Evolutionary conservation across 2,113 vertebrate species (phyloP).

Genomic region (Telmatochromis sp.): DNA sequence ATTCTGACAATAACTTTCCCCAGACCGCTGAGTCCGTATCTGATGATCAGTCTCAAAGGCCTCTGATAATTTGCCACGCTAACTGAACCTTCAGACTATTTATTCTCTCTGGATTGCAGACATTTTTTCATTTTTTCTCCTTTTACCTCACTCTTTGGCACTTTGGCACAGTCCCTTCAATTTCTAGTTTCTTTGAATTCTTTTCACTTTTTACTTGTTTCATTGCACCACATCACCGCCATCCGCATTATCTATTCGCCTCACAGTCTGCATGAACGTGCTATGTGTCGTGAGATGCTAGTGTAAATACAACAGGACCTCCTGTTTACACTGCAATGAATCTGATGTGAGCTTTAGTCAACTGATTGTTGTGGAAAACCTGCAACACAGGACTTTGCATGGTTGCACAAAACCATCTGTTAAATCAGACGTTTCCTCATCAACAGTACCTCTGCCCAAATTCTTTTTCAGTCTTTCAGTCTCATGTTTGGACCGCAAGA

Average conservation of each 20-base stretch:
- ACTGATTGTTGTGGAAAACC: background rate
- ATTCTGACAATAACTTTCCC: background rate
- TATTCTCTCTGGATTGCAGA: background rate
- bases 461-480: background rate
- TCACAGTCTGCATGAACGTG: background rate
- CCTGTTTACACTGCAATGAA: background rate
- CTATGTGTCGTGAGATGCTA: background rate
- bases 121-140: background rate
- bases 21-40: background rate
- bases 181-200: background rate
- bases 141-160: background rate
- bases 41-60: background rate
- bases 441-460: background rate
- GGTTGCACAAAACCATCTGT: constrained; percentile 11
- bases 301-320: background rate
- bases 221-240: background rate
- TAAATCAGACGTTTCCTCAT: constrained; percentile 4
- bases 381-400: background rate
- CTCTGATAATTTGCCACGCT: background rate
- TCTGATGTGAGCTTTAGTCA: background rate
- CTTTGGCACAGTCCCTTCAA: background rate
- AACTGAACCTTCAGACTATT: background rate
- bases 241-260: background rate
- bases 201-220: background rate
- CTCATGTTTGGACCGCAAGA: background rate